Percentiles rank a stretch among this genome's conserved stretches.
Conservation (phyloP, 1,140 invertebrate genomes). For the Tetranychus urticae region DNA sequence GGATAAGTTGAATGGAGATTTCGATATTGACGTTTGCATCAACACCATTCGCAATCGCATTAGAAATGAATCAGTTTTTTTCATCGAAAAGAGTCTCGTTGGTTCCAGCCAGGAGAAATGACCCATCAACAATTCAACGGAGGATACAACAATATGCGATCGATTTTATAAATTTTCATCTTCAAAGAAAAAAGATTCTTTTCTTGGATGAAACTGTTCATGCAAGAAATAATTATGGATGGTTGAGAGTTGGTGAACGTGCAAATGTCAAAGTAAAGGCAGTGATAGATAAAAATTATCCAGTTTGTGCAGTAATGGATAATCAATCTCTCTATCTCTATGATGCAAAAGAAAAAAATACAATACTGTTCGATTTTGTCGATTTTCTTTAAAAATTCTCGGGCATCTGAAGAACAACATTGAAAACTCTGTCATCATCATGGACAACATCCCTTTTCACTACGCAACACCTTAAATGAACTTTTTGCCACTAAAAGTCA, state of each 20-base stretch:
- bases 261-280: not conserved
- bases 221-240: not conserved
- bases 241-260: not conserved
- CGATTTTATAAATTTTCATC: not conserved
- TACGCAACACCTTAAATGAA: not conserved
- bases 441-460: not conserved
- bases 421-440: not conserved
- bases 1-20: no score
- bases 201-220: not conserved
- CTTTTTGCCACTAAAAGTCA: not conserved
- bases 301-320: not conserved
- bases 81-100: not conserved
- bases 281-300: not conserved
- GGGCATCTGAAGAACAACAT: not conserved
- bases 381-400: not conserved
- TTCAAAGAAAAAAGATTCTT: not conserved
- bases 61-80: not conserved
- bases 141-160: not conserved
- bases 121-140: not conserved
- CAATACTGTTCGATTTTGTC: not conserved
- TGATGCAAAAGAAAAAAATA: not conserved
- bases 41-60: no score
- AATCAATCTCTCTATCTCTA: not conserved
- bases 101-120: not conserved
- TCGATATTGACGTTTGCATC: no score